A percentile compares a stretch with the other conserved stretches of the same genome.
phyloP scores from a whole-genome alignment of 1,140 invertebrate genomes.

The Aphaenogaster ashmeadi region DNA sequence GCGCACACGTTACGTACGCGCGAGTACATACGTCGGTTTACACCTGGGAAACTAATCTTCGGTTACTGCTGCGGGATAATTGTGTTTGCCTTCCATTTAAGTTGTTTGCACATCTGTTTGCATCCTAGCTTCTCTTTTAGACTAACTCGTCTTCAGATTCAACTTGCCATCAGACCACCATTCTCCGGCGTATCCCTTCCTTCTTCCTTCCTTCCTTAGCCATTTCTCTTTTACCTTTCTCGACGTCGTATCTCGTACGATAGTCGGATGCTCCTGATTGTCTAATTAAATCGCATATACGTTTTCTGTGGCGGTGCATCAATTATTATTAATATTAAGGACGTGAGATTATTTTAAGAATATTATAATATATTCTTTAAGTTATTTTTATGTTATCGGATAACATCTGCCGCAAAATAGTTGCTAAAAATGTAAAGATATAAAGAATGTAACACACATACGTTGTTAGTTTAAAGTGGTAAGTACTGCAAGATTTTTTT shows the following conservation, averaged over 20 bases:
- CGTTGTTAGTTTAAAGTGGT: not conserved
- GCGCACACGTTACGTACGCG: slow-evolving; percentile 25
- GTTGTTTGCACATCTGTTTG: slow-evolving; percentile 83
- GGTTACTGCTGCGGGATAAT: slow-evolving; percentile 78
- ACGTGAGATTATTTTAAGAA: not conserved
- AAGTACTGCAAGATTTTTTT: not conserved
- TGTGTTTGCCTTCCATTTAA: slow-evolving; percentile 85
- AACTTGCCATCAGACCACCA: slow-evolving; percentile 55
- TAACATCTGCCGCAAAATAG: not conserved
- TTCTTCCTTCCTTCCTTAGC: slow-evolving; percentile 10
- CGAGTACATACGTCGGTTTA: slow-evolving; percentile 59
- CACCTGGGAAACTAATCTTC: slow-evolving; percentile 75
- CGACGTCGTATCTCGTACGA: not conserved
- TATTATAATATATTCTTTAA: not conserved
- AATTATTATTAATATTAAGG: slow-evolving; percentile 15
- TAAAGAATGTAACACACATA: not conserved
- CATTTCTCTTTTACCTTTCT: slow-evolving; percentile 9
- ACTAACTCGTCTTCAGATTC: slow-evolving; percentile 65
- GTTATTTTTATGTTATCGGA: not conserved
- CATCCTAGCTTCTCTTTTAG: slow-evolving; percentile 66
- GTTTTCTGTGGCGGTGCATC: not conserved
- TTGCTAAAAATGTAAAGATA: not conserved
- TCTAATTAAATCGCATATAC: slow-evolving; percentile 36
- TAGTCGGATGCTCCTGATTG: slow-evolving; percentile 33
- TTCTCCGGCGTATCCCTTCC: slow-evolving; percentile 29